These are phyloP conservation scores for Pseudachorutes palmiensis DNA, from an alignment of 1,140 invertebrate genomes.

Conservation along the genomic window DNA sequence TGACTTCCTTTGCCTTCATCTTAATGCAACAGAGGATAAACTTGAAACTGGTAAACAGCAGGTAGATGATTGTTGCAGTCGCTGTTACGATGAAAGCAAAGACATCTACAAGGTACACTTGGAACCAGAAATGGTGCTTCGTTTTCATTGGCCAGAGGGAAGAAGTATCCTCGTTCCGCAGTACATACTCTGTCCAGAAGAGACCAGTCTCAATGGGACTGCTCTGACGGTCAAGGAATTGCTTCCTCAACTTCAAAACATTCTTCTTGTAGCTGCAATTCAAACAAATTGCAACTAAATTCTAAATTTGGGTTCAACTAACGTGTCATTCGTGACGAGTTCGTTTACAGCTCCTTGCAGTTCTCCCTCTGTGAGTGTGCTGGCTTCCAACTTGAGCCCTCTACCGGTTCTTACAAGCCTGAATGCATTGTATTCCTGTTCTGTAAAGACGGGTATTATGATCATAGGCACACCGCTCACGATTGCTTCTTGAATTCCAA, in stretches of 20 bases:
- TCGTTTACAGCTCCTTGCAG: neutral
- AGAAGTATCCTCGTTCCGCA: slow-evolving; percentile 24
- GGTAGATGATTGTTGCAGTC: too few species aligned
- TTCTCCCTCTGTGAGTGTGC: neutral
- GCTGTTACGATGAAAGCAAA: too few species aligned
- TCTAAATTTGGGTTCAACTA: too few species aligned
- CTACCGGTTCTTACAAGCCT: neutral
- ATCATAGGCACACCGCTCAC: slow-evolving; percentile 15
- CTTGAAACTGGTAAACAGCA: too few species aligned
- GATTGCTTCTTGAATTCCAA: slow-evolving; percentile 22
- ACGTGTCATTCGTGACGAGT: slow-evolving; percentile 10
- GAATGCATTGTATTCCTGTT: slow-evolving; percentile 27
- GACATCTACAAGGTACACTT: too few species aligned
- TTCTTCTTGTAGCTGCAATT: too few species aligned
- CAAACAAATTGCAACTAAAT: too few species aligned
- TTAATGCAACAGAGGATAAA: too few species aligned
- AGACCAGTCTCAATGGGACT: slow-evolving; percentile 22
- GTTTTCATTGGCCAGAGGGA: too few species aligned
- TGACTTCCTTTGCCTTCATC: too few species aligned
- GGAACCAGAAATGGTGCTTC: too few species aligned
- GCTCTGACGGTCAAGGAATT: slow-evolving; percentile 22
- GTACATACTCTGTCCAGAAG: slow-evolving; percentile 31
- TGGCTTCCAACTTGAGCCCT: neutral
- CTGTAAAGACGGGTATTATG: slow-evolving; percentile 24
- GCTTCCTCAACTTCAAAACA: slow-evolving; percentile 9